Evolutionary conservation across 1,140 invertebrate species (phyloP).

Genomic region (Drosophila nigromelanica): DNA sequence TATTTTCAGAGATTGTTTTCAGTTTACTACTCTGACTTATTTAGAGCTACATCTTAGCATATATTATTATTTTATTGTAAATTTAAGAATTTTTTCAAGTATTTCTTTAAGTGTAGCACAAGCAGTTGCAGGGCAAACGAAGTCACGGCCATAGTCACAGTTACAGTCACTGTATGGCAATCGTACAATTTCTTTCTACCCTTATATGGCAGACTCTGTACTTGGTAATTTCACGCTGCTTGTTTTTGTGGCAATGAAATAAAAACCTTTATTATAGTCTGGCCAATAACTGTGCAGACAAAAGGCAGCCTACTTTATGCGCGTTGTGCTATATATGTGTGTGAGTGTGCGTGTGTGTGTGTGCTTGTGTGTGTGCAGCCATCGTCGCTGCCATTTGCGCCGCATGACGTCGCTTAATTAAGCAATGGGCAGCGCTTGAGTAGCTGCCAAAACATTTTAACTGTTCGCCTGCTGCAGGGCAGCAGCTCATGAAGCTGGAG

Average conservation of each 20-base stretch:
- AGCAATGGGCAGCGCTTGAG: slow-evolving; percentile 42
- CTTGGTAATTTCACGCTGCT: slow-evolving; percentile 42
- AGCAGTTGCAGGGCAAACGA: neutral
- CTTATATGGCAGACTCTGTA: neutral
- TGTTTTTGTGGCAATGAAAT: slow-evolving; percentile 50
- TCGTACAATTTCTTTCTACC: neutral
- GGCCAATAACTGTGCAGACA: slow-evolving; percentile 53
- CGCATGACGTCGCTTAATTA: slow-evolving; percentile 68
- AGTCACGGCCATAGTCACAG: slow-evolving; percentile 13
- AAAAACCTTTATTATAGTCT: slow-evolving; percentile 56
- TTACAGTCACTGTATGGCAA: slow-evolving; percentile 3
- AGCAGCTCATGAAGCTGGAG: slow-evolving; percentile 21
- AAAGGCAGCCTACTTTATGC: slow-evolving; percentile 23
- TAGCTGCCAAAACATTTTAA: slow-evolving; percentile 22
- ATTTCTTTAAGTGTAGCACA: neutral
- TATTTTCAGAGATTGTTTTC: neutral
- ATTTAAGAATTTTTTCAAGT: neutral
- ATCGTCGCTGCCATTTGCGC: slow-evolving; percentile 40
- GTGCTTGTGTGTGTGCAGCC: slow-evolving; percentile 21
- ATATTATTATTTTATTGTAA: no score
- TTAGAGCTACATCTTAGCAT: no score
- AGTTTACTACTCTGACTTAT: neutral
- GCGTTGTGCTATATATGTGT: neutral
- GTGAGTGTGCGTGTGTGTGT: slow-evolving; percentile 1
- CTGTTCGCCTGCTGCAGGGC: slow-evolving; percentile 12